Base-by-base conservation (phyloP, 1,140 invertebrate species). In the Cheumatopsyche charites region DNA sequence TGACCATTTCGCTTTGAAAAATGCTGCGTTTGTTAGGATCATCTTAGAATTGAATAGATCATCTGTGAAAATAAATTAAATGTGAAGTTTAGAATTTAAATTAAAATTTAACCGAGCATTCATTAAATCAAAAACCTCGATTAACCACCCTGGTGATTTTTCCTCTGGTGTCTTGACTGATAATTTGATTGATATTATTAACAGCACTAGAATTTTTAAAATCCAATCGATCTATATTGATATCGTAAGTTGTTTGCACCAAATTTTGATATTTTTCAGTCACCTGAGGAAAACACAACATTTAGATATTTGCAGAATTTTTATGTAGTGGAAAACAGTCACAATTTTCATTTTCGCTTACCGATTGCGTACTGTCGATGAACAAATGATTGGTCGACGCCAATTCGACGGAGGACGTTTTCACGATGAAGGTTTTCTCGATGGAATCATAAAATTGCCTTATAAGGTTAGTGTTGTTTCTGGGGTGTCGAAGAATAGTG, bases 1-100 rank as follows among this genome's bases (percentile, higher is more conserved):
- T 62, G 87, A 84, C 94, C 94, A 96, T 36, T 85, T 81, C 11
- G 92, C 93, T 83, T 93, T 94, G 81, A 96, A 96, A 78, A 91
- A 94, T 17, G 95, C 80, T 0, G 90, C 89, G 76, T 92, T 94
- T 0, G 91, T 88, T 17, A 95, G 78, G 1, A 96, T 79, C 73
- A 94, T 80, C 72, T 84, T 81, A 0, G 90, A 89, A 61, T 88
- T 80, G 7, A 45, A 41, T 26, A 87, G 77, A 71, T 84, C 80
- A 70, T 73, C 80, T 83, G 58, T 65, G 79, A 80, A n/a, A n/a
- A n/a, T n/a, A n/a, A n/a, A n/a, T n/a, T n/a, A n/a, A n/a, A n/a
- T n/a, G n/a, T n/a, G n/a, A n/a, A n/a, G n/a, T n/a, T n/a, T n/a
- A n/a, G n/a, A n/a, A n/a, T n/a, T n/a, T n/a, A n/a, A n/a, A n/a